These are phyloP conservation scores for Drosophila nigritarsus DNA, from an alignment of 2,888 invertebrate genomes.

Conservation along the genomic window DNA sequence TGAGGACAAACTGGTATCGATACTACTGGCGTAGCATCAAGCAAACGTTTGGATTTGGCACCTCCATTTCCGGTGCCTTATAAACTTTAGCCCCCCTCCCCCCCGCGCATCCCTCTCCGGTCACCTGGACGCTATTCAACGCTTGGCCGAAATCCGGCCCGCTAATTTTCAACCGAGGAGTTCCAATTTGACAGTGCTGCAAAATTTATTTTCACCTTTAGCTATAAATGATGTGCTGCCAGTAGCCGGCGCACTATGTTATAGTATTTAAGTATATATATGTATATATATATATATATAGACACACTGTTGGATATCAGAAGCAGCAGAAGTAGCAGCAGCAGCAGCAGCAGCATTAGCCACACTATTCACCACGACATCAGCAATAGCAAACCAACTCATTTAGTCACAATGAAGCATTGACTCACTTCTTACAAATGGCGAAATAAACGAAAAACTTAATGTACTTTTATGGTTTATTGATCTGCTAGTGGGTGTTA, in stretches of 20 bases:
- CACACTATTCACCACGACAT: neutral
- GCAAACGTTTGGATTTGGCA: slow-evolving; percentile 84
- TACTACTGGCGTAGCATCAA: slow-evolving; percentile 98
- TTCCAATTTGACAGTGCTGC: slow-evolving; percentile 42
- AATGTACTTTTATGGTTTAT: slow-evolving; percentile 1
- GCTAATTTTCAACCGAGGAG: slow-evolving; percentile 20
- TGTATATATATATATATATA: slow-evolving; percentile 13
- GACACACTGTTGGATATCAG: slow-evolving; percentile 22
- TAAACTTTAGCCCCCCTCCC: slow-evolving; percentile 31
- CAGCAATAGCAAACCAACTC: slow-evolving; percentile 26
- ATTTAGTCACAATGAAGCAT: slow-evolving; percentile 25
- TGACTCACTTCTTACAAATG: slow-evolving; percentile 33
- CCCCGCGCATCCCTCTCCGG: neutral
- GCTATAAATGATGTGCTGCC: slow-evolving; percentile 52
- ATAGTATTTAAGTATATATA: slow-evolving; percentile 37
- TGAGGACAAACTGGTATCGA: slow-evolving; percentile 94
- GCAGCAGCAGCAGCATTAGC: slow-evolving; percentile 3
- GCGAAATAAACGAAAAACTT: slow-evolving; percentile 48
- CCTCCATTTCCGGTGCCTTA: slow-evolving; percentile 61
- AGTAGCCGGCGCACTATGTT: slow-evolving; percentile 40
- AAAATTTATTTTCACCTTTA: slow-evolving; percentile 30
- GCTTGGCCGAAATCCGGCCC: slow-evolving; percentile 1
- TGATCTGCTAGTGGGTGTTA: neutral
- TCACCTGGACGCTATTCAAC: slow-evolving; percentile 14
- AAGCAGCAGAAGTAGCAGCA: slow-evolving; percentile 1